Evolutionary conservation across 2,888 invertebrate species (phyloP), one percentile per base, ranked within the genome.

Genomic region (Acanthosoma haemorrhoidale): DNA sequence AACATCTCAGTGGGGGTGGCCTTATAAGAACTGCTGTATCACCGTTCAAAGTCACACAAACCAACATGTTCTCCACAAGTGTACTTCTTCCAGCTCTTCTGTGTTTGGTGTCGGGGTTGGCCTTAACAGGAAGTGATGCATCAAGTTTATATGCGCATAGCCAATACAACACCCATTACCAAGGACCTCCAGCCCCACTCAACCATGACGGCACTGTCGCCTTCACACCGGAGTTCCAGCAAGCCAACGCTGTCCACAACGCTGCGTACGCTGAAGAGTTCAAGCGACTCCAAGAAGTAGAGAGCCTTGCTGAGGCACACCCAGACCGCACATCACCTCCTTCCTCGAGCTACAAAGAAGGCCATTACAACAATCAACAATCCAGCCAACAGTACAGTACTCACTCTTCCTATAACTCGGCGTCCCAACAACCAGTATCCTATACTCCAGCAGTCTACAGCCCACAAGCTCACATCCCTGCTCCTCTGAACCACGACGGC

Each of bases 271-370:
- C 43, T 15, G 66, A 66, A 15, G 66, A 60, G 16, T 60, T 29
- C 25, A 21, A 51, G 51, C 21, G 51, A 18, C 51, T 51, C 29
- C 25, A 51, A 51, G 80, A 71, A 72, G 75, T 61, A 70, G 75
- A 61, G 21, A 64, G 60, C 34, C 60, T 72, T 36, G 72, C 71
- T 9, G 25, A 13, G n/a, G 51, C 51, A n/a, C 51, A 51, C 5
- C 51, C 51, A 25, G 51, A 51, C 29, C 51, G 51, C 25, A 51
- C 51, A 6, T 51, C 51, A 5, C 51, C 51, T 9, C 51, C 16
- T 2, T 51, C 51, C 51, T 25, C 21, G 51, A 25, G n/a, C 29
- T 51, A 51, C 29, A 51, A 29, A 21, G 29, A 51, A 21, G 25
- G 51, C 21, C 51, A 51, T 2, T 60, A 32, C 32, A 34, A 32